These are phyloP conservation scores for Xyliphius kryptos DNA, from an alignment of 2,113 vertebrate species.

Conservation along the genomic window DNA sequence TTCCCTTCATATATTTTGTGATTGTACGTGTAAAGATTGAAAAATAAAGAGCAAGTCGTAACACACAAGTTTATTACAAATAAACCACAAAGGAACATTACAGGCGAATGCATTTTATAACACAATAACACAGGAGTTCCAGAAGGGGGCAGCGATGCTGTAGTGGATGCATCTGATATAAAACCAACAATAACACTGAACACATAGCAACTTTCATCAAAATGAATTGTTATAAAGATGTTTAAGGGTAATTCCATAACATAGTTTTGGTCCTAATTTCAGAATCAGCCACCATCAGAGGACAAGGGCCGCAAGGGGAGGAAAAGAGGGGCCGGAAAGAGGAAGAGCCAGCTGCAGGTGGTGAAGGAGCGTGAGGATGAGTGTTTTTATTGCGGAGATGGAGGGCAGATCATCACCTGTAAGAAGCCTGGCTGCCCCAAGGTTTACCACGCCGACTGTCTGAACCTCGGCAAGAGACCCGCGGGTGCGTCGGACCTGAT, in stretches of 20 bases:
- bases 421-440: conserved; percentile 96
- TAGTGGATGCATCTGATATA: too few species aligned
- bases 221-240: too few species aligned
- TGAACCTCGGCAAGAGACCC: conserved; percentile 91
- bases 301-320: conserved; percentile 85
- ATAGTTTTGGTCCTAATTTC: background rate
- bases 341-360: conserved; percentile 78
- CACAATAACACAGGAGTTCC: too few species aligned
- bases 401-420: conserved; percentile 92
- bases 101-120: too few species aligned
- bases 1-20: background rate
- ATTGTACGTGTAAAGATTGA: background rate
- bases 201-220: too few species aligned
- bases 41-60: too few species aligned
- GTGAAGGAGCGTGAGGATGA: conserved; percentile 93
- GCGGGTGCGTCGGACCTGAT: conserved; percentile 69
- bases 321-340: conserved; percentile 74
- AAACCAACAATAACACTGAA: too few species aligned
- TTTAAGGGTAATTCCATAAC: too few species aligned
- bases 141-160: too few species aligned
- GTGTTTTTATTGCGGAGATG: conserved; percentile 94
- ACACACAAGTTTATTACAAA: too few species aligned
- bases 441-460: conserved; percentile 94
- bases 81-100: too few species aligned
- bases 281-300: conserved; percentile 84